Evolutionary conservation across 1,140 invertebrate species (phyloP), one percentile per base, ranked within the genome.

Genomic region (Leptinotarsa undecemlineata): DNA sequence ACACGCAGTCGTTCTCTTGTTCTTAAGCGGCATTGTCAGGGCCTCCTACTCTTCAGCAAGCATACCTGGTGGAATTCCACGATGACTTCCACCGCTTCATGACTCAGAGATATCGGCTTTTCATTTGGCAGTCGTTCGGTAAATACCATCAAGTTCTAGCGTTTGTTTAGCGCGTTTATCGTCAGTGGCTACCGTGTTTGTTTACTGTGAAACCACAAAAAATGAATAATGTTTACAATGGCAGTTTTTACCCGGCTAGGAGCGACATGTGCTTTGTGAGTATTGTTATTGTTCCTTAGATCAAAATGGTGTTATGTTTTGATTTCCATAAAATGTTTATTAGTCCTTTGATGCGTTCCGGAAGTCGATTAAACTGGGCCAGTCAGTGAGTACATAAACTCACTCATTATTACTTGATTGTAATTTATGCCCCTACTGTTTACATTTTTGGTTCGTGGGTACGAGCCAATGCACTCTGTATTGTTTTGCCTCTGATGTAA

Each of bases 151-250:
- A 33, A 42, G 66, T 68, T 68, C 42, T 68, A 68, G 19, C 23
- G 42, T 42, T 47, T 33, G 66, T 68, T 42, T 26, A 47, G 23
- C 19, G 23, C 13, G 66, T 15, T 57, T 17, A 19, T 19, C n/a
- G n/a, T 19, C 51, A 19, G 51, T 57, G 51, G 15, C 51, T 15
- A 17, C n/a, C 15, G 51, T 57, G 51, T 57, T 57, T 57, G 48
- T 68, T 42, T 14, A 71, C 21, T 26, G 69, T 71, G 48, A 5
- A 13, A 21, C 21, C 48, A 60, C 57, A 71, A 15, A 71, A 71
- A 71, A 71, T 71, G 69, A 71, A 71, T 71, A 71, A 71, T 71
- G 69, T 71, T 57, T 71, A 71, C 69, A 48, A 71, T 57, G 57
- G 42, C 15, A 51, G 57, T 61, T 61, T 71, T 61, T 71, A 71